Percentiles rank a stretch among this genome's conserved stretches.
These are phyloP conservation scores for Pteropus alecto DNA, from an alignment of 2,113 vertebrate species.

Conservation along the genomic window DNA sequence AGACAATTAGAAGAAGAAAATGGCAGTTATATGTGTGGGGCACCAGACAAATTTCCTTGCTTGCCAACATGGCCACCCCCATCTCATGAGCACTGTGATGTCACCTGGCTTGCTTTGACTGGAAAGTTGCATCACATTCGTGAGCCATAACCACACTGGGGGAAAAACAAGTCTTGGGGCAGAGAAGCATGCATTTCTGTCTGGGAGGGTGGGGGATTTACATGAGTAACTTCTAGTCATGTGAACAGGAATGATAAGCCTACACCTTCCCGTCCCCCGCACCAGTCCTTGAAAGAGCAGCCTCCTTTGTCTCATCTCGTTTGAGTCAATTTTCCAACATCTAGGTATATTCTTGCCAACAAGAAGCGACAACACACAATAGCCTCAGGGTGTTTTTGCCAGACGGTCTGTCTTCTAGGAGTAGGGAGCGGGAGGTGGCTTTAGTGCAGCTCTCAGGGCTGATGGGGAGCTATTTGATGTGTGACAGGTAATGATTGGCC, in stretches of 20 bases:
- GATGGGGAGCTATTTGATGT: constrained; percentile 41
- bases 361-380: constrained; percentile 47
- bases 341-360: constrained; percentile 48
- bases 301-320: constrained; percentile 25
- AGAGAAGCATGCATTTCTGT: not conserved
- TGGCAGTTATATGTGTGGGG: too few relatives aligned
- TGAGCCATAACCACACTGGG: not conserved
- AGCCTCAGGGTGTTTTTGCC: constrained; percentile 33
- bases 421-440: not conserved
- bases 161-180: not conserved
- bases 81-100: not conserved
- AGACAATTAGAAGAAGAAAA: not conserved
- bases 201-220: not conserved
- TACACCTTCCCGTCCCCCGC: not conserved
- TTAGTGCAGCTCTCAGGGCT: not conserved
- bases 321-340: constrained; percentile 58
- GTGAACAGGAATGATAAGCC: not conserved
- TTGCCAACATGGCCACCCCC: accelerated
- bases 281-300: not conserved
- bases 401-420: constrained; percentile 33
- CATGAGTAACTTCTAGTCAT: not conserved
- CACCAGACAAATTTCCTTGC: not conserved
- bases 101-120: not conserved
- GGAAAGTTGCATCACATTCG: not conserved
- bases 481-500: constrained; percentile 56